phyloP scores from a whole-genome alignment of 2,113 vertebrate species.

The Psilopogon haemacephalus region DNA sequence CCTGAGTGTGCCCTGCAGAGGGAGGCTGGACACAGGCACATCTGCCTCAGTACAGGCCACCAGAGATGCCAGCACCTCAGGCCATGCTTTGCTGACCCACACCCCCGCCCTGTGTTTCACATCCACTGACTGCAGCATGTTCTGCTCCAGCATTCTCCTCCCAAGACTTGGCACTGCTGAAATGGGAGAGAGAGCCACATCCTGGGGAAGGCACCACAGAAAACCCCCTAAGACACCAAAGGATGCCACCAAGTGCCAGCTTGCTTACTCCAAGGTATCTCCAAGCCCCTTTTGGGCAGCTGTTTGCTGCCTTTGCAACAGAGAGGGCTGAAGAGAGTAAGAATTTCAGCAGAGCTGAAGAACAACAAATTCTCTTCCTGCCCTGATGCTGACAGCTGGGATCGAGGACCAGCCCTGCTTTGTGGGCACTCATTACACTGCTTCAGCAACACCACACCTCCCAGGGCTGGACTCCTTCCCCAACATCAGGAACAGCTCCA shows the following conservation, averaged over 20 bases:
- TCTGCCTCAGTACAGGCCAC: background rate
- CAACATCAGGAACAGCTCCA: background rate
- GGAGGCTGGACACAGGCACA: background rate
- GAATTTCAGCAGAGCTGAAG: background rate
- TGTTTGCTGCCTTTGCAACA: rapidly evolving
- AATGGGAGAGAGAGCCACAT: background rate
- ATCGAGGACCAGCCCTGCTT: background rate
- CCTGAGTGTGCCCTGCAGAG: rapidly evolving
- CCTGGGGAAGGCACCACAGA: background rate
- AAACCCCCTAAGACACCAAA: background rate
- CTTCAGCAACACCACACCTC: background rate
- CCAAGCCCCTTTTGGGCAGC: background rate
- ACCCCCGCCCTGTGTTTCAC: background rate
- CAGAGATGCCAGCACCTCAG: background rate
- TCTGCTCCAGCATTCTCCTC: too few species aligned
- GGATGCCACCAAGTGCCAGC: background rate
- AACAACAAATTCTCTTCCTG: slow-evolving; percentile 3
- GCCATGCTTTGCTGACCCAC: background rate
- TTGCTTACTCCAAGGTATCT: background rate
- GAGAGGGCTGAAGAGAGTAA: background rate
- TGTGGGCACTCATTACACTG: background rate
- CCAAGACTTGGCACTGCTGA: background rate
- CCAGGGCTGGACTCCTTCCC: background rate
- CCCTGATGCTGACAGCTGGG: background rate
- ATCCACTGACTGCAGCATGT: background rate